Base-by-base conservation (phyloP, 1,140 invertebrate species). In the Drosophila nikananu region DNA sequence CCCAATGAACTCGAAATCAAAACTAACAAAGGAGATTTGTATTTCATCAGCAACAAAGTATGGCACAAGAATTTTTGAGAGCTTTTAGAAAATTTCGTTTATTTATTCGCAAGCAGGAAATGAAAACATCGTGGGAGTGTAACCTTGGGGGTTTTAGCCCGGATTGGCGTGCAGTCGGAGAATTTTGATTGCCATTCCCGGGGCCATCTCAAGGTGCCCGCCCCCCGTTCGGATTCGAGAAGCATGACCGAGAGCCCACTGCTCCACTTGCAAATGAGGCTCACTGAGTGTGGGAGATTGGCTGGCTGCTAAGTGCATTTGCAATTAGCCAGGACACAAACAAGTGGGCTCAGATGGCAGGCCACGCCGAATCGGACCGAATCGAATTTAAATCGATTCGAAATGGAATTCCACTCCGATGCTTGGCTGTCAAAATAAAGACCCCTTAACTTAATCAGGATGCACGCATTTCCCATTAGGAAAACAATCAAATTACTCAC, bases 161-260 rank as follows among this genome's bases (percentile, higher is more conserved):
- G 63, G 63, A 73, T 73, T 73, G 71, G 67, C 71, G 49, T 54
- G 58, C 49, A 49, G 41, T 25, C 30, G 48, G 39, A 75, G 62
- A 75, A 75, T 63, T 63, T 75, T 75, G 72, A 75, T 75, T 75
- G 72, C 70, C 59, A 75, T 73, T 73, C 30, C 68, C 19, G 27
- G 37, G 15, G 27, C 61, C 49, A 64, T 23, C 61, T 64, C 49
- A 64, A 64, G 61, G 61, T 55, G 61, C 13, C 30, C 30, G 8
- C 52, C 4, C 32, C 32, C 5, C 52, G 5, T 15, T 5, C 44
- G 19, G 13, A 6, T 13, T 13, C 6, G 46, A 21, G 44, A 5
- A 15, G 44, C 19, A 44, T 44, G 42, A 7, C 5, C 9, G 49
- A 17, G n/a, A 21, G 19, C 30, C 19, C 19, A 15, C 8, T 8